Evolutionary conservation across 2,113 vertebrate genomes (phyloP).

Genomic region (Anhinga anhinga): DNA sequence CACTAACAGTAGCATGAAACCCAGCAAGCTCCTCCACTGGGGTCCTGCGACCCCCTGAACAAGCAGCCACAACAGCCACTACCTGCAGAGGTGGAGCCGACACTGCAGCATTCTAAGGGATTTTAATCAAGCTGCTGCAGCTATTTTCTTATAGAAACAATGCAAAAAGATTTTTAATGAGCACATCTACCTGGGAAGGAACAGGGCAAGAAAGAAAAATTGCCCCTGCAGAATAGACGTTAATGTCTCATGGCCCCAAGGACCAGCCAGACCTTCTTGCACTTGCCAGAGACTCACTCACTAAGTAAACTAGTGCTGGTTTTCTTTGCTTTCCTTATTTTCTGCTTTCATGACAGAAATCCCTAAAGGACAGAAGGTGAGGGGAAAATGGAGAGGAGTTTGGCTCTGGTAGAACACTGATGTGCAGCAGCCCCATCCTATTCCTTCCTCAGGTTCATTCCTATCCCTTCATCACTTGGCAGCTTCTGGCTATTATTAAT

Average conservation of each 20-base stretch:
- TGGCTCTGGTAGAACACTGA: neutral
- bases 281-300: neutral
- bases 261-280: neutral
- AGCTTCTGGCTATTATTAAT: neutral
- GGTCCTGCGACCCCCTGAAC: rapidly evolving
- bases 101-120: neutral
- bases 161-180: neutral
- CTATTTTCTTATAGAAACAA: neutral
- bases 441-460: neutral
- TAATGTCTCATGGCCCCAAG: neutral
- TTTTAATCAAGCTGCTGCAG: neutral
- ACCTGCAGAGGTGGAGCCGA: neutral
- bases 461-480: neutral
- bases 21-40: neutral
- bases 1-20: neutral
- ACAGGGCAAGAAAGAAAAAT: neutral
- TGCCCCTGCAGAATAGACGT: neutral
- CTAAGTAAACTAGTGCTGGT: neutral
- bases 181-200: neutral
- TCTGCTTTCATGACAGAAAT: neutral
- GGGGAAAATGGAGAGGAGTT: neutral
- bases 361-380: neutral
- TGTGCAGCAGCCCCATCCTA: neutral
- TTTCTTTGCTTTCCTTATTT: neutral
- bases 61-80: neutral